Percentiles rank a stretch among this genome's conserved stretches.
These are phyloP conservation scores for Pemphredon lugubris DNA, from an alignment of 2,888 invertebrate genomes.

Conservation along the genomic window DNA sequence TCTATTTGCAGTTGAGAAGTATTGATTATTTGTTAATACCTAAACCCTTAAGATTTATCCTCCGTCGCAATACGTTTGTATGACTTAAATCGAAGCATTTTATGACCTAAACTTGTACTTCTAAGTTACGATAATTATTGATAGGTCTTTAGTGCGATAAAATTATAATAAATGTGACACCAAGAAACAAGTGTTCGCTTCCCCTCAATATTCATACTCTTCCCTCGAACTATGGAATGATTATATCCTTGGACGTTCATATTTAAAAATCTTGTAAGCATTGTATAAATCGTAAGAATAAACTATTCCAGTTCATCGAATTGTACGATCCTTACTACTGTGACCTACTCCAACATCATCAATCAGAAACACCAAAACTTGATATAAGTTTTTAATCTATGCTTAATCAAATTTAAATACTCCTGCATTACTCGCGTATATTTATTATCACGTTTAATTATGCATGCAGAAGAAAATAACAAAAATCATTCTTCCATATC, in stretches of 20 bases:
- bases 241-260: slow-evolving; percentile 25
- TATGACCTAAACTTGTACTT: slow-evolving; percentile 30
- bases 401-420: too few relatives aligned
- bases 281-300: slow-evolving; percentile 68
- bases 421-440: too few relatives aligned
- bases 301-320: slow-evolving; percentile 46
- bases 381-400: too few relatives aligned
- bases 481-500: too few relatives aligned
- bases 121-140: slow-evolving; percentile 31
- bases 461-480: too few relatives aligned
- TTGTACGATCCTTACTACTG: background rate
- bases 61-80: background rate
- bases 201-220: background rate
- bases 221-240: background rate
- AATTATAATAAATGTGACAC: background rate
- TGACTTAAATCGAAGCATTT: slow-evolving; percentile 11
- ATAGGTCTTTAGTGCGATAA: slow-evolving; percentile 18
- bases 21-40: too few relatives aligned
- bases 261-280: slow-evolving; percentile 56
- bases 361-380: too few relatives aligned
- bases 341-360: too few relatives aligned
- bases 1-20: too few relatives aligned
- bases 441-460: too few relatives aligned
- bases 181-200: background rate
- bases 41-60: too few relatives aligned